Conservation (phyloP, 2,113 vertebrate genomes). For the Coracopsis vasa region DNA sequence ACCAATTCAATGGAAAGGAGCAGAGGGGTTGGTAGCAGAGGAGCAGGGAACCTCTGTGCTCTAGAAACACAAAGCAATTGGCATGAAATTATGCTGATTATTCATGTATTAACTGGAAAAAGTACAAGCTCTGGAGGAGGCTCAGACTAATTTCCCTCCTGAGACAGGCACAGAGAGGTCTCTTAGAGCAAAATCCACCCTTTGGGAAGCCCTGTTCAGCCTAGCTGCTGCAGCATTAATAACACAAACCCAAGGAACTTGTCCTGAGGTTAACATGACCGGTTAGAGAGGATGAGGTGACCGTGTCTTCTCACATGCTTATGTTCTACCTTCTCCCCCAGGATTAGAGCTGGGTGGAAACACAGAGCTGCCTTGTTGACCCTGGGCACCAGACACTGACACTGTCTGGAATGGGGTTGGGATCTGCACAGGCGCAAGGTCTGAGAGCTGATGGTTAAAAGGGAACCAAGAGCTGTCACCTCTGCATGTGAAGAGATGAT, state of each 20-base stretch:
- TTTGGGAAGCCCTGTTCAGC: not conserved
- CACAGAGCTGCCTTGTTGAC: not conserved
- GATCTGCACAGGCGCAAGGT: not conserved
- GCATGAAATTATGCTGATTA: constrained; percentile 6
- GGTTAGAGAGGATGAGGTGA: not conserved
- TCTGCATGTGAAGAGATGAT: constrained; percentile 8
- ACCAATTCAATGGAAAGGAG: not conserved
- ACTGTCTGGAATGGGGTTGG: not conserved
- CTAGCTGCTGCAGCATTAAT: not conserved
- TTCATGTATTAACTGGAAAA: constrained; percentile 1
- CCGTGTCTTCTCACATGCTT: not conserved
- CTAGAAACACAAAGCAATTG: not conserved
- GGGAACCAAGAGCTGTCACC: not conserved
- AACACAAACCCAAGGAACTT: not conserved
- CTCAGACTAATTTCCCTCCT: not conserved
- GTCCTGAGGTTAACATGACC: not conserved
- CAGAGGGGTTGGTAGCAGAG: not conserved
- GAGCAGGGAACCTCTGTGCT: not conserved
- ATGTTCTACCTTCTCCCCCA: not conserved
- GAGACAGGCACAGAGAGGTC: not conserved
- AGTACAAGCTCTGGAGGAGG: not conserved
- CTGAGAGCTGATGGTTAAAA: not conserved
- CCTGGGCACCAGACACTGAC: not conserved
- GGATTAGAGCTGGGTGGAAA: not conserved
- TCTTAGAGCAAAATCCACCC: not conserved